Base-by-base conservation (phyloP, 2,113 vertebrate genomes). In the Condylura cristata region DNA sequence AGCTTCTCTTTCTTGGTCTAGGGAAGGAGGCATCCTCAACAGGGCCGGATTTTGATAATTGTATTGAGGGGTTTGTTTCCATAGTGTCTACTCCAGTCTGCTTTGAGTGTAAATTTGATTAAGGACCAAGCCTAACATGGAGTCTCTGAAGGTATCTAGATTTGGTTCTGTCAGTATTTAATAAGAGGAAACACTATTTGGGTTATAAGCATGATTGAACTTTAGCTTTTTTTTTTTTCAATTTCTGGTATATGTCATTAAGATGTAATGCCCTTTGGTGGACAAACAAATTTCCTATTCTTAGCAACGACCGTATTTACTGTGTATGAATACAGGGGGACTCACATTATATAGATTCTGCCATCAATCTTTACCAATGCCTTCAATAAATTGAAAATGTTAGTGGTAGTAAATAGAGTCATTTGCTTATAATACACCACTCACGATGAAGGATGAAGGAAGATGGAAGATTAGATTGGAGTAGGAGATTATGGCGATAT, bases 401-500 rank as follows among this genome's bases (percentile, higher is more conserved):
- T 30, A 13, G 3, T 53, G 8, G 5, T 34, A 11, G 2, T 17
- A 32, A 18, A 4, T 8, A 14, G 14, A 72, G 22, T 46, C 16
- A n/a, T 32, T 41, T 63, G 63, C 37, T 76, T 71, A 12, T 41
- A 16, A 3, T 28, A 28, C 11, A 58, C 37, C 32, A 48, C 3
- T 66, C 37, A 3, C 44, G 18, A 53, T 76, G 26, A 46, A 41
- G 1, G 1, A 39, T 14, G 3, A 11, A 13, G 26, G 41, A 41
- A 1, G 1, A 39, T 14, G 3, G 14, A 13, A 66, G 3, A 32
- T 16, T 3, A 65, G 44, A 61, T 3, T 8, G 2, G 30, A 41
- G 32, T 3, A 56, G 76, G 32, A 46, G 24, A 6, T 17, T n/a
- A n/a, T 10, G 10, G 4, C 22, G n/a, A n/a, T n/a, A n/a, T n/a